Percentiles rank a stretch among this genome's conserved stretches.
These are phyloP conservation scores for Chromoteleia sp. DNA, from an alignment of 2,888 invertebrate species.

Conservation along the genomic window DNA sequence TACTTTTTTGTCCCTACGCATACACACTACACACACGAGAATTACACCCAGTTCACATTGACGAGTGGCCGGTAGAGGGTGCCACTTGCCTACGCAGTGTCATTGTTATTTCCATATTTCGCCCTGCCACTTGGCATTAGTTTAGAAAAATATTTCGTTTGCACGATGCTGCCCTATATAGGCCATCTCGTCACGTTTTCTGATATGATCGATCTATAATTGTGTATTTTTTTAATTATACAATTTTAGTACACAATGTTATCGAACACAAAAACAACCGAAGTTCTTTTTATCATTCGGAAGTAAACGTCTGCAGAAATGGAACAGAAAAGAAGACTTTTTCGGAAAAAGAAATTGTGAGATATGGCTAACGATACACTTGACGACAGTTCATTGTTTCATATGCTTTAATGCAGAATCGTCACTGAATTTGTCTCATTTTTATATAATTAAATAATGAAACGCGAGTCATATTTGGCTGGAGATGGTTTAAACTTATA, in stretches of 20 bases:
- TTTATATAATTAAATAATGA: constrained; percentile 14
- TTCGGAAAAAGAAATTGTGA: constrained; percentile 40
- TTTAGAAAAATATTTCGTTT: constrained; percentile 30
- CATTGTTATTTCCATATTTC: too few relatives aligned
- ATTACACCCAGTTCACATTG: constrained; percentile 45
- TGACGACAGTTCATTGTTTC: constrained; percentile 40
- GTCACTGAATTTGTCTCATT: constrained; percentile 68
- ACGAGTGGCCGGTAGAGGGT: constrained; percentile 21
- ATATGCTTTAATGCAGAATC: constrained; percentile 30
- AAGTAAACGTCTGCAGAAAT: constrained; percentile 16
- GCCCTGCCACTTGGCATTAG: neutral
- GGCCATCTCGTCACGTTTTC: neutral
- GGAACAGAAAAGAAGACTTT: constrained; percentile 14
- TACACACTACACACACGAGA: constrained; percentile 65
- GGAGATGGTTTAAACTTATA: neutral
- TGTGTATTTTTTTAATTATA: constrained; percentile 4
- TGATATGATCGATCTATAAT: constrained; percentile 36
- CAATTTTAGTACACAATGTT: neutral
- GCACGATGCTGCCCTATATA: constrained; percentile 2
- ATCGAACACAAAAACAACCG: constrained; percentile 32
- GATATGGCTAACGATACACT: constrained; percentile 50
- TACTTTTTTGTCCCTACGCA: constrained; percentile 80
- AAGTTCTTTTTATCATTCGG: neutral
- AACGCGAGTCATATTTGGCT: neutral
- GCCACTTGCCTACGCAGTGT: neutral